These are phyloP conservation scores for Muschampia plurimacula DNA, from an alignment of 2,888 invertebrate genomes.

Conservation along the genomic window DNA sequence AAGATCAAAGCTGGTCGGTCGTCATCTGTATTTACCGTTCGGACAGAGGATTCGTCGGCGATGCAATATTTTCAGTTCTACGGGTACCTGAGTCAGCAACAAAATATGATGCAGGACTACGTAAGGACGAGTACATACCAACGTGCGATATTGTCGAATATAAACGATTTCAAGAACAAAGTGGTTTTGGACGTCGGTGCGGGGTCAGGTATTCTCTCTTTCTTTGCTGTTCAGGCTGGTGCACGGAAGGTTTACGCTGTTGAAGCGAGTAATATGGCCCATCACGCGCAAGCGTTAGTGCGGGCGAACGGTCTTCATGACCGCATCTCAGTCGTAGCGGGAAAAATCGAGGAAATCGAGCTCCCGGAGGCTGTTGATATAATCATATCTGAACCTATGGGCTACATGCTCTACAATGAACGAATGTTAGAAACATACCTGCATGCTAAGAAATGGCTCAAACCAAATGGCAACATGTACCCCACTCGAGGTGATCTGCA, in stretches of 20 bases:
- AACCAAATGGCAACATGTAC: constrained; percentile 97
- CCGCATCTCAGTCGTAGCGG: constrained; percentile 95
- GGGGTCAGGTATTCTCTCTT: constrained; percentile 98
- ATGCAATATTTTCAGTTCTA: constrained; percentile 99
- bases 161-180: constrained; percentile 96
- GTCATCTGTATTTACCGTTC: constrained; percentile 95
- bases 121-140: constrained; percentile 99
- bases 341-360: constrained; percentile 93
- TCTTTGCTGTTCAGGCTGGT: constrained; percentile 99
- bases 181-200: constrained; percentile 99
- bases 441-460: constrained; percentile 99
- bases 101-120: constrained; percentile 99
- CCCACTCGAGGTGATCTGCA: constrained; percentile 98
- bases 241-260: constrained; percentile 98
- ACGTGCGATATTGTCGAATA: constrained; percentile 97
- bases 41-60: constrained; percentile 99
- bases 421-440: constrained; percentile 99
- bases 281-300: constrained; percentile 96
- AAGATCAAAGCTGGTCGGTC: constrained; percentile 91
- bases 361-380: constrained; percentile 98
- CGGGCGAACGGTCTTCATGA: constrained; percentile 95
- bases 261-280: constrained; percentile 99
- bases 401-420: constrained; percentile 99
- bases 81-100: constrained; percentile 99
- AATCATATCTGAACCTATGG: constrained; percentile 99